A percentile compares a stretch with the other conserved stretches of the same genome.
phyloP scores from a whole-genome alignment of 2,888 invertebrate species.

The Aleiodes alternator region DNA sequence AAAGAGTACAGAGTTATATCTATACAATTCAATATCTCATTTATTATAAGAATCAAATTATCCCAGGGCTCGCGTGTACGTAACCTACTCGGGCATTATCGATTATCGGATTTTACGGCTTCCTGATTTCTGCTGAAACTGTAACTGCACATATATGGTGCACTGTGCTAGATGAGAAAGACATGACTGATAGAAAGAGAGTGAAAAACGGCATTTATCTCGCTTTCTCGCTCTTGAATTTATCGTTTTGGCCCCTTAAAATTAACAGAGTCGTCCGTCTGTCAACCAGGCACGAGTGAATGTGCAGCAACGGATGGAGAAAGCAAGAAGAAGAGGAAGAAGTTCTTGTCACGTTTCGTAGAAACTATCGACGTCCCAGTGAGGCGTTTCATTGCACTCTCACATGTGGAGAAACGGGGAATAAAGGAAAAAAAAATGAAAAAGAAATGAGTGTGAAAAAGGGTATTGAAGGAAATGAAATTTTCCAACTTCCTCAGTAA shows the following conservation, averaged over 20 bases:
- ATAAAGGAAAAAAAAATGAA: not conserved
- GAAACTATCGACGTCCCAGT: slow-evolving; percentile 27
- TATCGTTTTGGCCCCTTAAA: slow-evolving; percentile 55
- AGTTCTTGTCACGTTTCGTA: slow-evolving; percentile 27
- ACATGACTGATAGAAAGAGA: too few relatives aligned
- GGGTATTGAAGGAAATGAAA: slow-evolving; percentile 27
- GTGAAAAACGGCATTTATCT: not conserved
- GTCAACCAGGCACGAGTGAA: slow-evolving; percentile 56
- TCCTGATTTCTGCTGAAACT: slow-evolving; percentile 16
- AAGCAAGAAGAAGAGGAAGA: not conserved
- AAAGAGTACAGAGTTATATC: not conserved
- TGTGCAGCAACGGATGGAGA: not conserved
- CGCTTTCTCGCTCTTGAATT: not conserved
- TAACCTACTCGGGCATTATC: slow-evolving; percentile 29
- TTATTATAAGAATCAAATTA: slow-evolving; percentile 37
- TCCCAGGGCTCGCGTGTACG: slow-evolving; percentile 8
- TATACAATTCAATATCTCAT: slow-evolving; percentile 28
- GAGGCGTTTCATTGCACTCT: slow-evolving; percentile 3
- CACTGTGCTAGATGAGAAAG: not conserved
- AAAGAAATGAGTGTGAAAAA: slow-evolving; percentile 25
- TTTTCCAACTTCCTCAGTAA: slow-evolving; percentile 16
- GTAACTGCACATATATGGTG: not conserved
- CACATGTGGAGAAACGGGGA: not conserved
- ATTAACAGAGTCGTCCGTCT: slow-evolving; percentile 67
- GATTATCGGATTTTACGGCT: slow-evolving; percentile 37